Base-by-base conservation (phyloP, 2,797 vertebrate genomes). In the Sciurus vulgaris region DNA sequence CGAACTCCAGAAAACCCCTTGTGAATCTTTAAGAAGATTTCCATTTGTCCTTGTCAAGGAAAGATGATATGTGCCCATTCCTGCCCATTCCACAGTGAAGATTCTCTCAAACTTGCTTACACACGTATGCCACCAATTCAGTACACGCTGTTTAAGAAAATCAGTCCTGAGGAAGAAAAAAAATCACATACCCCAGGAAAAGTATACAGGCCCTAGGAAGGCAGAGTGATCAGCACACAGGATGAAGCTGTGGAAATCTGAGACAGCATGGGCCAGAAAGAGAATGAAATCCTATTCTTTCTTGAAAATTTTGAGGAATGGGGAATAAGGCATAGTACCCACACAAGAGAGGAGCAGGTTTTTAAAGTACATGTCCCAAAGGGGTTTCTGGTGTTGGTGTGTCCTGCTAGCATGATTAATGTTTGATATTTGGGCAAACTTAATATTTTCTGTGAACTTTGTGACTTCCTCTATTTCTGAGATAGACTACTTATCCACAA, bases 71-170 rank as follows among this genome's bases (percentile, higher is more conserved):
- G 22, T 33, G 7, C 2, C 41, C 35, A n/a, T 54, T 63, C 11
- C 13, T 33, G 7, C 2, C 41, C 35, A n/a, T 54, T 63, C 11
- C 13, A 76, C 17, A 10, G 24, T 3, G 35, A 59, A 35, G 15
- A 63, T 70, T 87, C 59, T 69, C 18, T n/a, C 26, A 44, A 30
- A 26, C 65, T 74, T 30, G 20, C 33, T 41, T 13, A 20, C 8
- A n/a, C 8, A 22, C 0, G 0, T 30, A 35, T 11, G 7, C 4
- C 11, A 44, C 15, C 7, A 20, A 12, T 20, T 54, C 41, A 28
- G 0, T 14, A 7, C 3, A 12, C 7, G 35, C 22, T 33, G 2
- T 17, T 0, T 24, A 17, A 13, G 15, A 63, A 4, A 65, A 12
- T 51, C 8, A 12, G 12, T n/a, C 11, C 33, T 18, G 20, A 8